Evolutionary conservation across 2,888 invertebrate species (phyloP).

Genomic region (Criorhina ranunculi): DNA sequence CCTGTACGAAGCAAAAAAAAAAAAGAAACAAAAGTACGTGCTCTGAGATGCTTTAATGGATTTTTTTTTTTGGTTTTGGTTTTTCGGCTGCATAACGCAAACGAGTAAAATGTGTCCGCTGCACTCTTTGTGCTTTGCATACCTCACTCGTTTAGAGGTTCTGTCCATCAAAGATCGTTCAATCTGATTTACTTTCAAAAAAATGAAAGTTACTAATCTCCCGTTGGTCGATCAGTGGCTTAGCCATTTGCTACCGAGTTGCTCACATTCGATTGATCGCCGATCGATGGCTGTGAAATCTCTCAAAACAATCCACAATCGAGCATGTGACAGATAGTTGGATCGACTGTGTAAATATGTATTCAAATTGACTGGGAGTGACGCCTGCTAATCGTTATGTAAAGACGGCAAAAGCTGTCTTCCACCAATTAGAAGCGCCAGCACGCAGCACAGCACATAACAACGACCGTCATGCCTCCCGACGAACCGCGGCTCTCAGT

Average conservation of each 20-base stretch:
- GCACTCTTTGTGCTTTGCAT: conserved; percentile 50
- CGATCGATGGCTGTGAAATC: conserved; percentile 27
- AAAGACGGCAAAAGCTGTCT: conserved; percentile 30
- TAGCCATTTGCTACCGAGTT: conserved; percentile 11
- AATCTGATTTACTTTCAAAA: conserved; percentile 59
- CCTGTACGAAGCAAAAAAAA: background rate
- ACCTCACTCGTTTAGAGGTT: conserved; percentile 52
- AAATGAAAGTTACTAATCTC: conserved; percentile 67
- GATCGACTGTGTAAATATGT: conserved; percentile 41
- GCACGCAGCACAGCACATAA: conserved; percentile 47
- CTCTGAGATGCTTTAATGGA: conserved; percentile 64
- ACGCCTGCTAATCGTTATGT: conserved; percentile 53
- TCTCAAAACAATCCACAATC: conserved; percentile 34
- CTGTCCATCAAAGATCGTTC: conserved; percentile 66
- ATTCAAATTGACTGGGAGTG: conserved; percentile 50
- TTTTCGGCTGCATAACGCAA: conserved; percentile 42
- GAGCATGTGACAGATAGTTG: conserved; percentile 40
- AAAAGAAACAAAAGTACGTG: conserved; percentile 10
- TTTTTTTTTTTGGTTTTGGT: conserved; percentile 49
- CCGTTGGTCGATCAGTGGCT: conserved; percentile 40
- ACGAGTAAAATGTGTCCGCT: conserved; percentile 45
- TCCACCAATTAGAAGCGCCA: conserved; percentile 70
- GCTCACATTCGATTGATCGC: conserved; percentile 14
- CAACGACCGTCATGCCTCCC: conserved; percentile 26
- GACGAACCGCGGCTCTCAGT: conserved; percentile 56